Evolutionary conservation across 2,797 vertebrate genomes (phyloP).

Genomic region (Pagetopsis macropterus): DNA sequence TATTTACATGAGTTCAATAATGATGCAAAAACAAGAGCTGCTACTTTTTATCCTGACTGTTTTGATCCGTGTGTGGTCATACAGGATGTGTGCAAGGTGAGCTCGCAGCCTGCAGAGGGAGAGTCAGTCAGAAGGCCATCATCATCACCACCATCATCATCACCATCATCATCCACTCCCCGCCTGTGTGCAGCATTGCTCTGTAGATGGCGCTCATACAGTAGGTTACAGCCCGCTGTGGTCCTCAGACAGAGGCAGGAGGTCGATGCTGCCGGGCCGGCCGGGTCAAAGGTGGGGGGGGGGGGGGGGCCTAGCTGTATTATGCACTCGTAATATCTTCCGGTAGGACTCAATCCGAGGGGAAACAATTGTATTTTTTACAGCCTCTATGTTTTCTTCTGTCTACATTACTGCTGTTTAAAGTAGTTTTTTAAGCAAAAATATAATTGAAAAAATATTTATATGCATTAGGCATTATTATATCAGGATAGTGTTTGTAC

Average conservation of each 20-base stretch:
- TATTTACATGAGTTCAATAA: background rate
- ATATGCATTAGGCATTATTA: no score
- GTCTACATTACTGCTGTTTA: background rate
- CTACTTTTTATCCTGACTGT: background rate
- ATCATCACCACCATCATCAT: slow-evolving; percentile 39
- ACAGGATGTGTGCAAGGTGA: slow-evolving; percentile 44
- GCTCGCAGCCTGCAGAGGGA: slow-evolving; percentile 44
- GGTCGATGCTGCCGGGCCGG: slow-evolving; percentile 41
- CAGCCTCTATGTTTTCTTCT: slow-evolving; percentile 1
- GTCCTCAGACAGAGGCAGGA: slow-evolving; percentile 17
- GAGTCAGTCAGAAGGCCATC: slow-evolving; percentile 58
- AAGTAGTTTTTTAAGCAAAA: background rate
- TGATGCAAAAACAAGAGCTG: background rate
- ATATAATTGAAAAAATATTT: background rate
- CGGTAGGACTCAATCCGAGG: slow-evolving; percentile 47
- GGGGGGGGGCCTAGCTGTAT: slow-evolving; percentile 50
- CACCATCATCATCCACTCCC: slow-evolving; percentile 28
- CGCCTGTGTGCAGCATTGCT: slow-evolving; percentile 58
- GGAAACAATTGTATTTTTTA: slow-evolving; percentile 30
- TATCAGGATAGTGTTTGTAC: background rate
- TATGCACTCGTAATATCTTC: slow-evolving; percentile 60
- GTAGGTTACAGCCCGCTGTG: slow-evolving; percentile 76
- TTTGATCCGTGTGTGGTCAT: slow-evolving; percentile 23
- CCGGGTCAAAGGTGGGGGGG: slow-evolving; percentile 73
- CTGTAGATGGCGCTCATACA: slow-evolving; percentile 95